Percentiles rank a stretch among this genome's conserved stretches.
Conservation (phyloP, 2,113 vertebrate genomes). For the Cyanoderma ruficeps region DNA sequence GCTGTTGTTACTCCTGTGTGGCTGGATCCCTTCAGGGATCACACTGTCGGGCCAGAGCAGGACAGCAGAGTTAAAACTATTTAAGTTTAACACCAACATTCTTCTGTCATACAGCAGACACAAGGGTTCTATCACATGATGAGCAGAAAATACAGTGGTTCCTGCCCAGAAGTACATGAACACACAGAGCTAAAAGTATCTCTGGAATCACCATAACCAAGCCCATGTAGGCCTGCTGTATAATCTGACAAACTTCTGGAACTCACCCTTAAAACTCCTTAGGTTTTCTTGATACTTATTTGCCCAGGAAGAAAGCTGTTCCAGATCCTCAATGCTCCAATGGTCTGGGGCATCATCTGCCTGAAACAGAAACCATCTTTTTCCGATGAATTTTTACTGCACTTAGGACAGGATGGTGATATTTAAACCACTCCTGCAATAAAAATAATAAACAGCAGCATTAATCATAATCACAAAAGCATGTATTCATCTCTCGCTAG, state of each 20-base stretch:
- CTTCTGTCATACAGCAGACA: background rate
- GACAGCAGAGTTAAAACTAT: background rate
- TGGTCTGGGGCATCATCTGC: background rate
- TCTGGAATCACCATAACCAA: background rate
- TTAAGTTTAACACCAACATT: background rate
- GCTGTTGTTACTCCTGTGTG: background rate
- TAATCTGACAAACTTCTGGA: background rate
- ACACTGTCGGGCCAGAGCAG: background rate
- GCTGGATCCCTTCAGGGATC: background rate
- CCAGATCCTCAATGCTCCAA: fast-evolving
- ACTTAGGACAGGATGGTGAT: background rate
- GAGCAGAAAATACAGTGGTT: background rate
- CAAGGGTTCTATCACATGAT: background rate
- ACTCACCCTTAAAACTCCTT: background rate
- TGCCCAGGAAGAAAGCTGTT: background rate
- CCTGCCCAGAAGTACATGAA: background rate
- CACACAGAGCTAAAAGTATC: background rate
- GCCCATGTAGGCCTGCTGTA: fast-evolving
- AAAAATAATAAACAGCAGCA: constrained; percentile 48
- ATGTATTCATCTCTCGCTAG: constrained; percentile 25
- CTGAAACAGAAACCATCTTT: background rate
- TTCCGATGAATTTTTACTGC: background rate
- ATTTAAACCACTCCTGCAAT: constrained; percentile 28
- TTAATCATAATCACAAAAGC: constrained; percentile 54
- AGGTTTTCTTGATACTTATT: background rate